Conservation (phyloP, 1,140 invertebrate species). For the Plutomurus gul region DNA sequence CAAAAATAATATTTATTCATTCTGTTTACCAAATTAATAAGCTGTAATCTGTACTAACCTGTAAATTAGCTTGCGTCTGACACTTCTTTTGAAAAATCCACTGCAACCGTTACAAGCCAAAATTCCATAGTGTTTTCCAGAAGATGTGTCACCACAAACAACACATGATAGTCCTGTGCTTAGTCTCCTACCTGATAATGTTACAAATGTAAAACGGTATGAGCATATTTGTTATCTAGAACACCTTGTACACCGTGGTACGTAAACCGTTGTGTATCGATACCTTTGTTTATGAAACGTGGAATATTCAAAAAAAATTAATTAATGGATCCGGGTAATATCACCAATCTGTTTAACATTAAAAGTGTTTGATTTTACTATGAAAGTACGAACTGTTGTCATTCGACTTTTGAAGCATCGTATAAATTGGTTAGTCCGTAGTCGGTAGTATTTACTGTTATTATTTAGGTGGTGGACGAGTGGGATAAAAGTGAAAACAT, state of each 20-base stretch:
- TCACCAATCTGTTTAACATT: too few relatives aligned
- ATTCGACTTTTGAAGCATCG: too few relatives aligned
- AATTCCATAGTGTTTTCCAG: slow-evolving; percentile 97
- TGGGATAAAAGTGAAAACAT: neutral
- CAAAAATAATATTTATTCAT: neutral
- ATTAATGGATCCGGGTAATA: too few relatives aligned
- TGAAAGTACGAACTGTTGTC: too few relatives aligned
- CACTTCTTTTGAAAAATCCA: slow-evolving; percentile 97
- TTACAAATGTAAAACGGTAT: too few relatives aligned
- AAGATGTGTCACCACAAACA: slow-evolving; percentile 95
- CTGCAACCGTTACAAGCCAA: slow-evolving; percentile 99
- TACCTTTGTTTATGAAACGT: too few relatives aligned
- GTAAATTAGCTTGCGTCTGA: slow-evolving; percentile 95
- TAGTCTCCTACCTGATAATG: slow-evolving; percentile 45
- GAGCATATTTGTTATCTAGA: too few relatives aligned
- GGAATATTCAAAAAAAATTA: too few relatives aligned
- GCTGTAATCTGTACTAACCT: slow-evolving; percentile 66
- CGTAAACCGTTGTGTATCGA: too few relatives aligned
- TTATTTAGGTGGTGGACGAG: neutral
- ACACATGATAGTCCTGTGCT: slow-evolving; percentile 79
- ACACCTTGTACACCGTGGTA: too few relatives aligned
- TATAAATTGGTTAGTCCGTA: too few relatives aligned
- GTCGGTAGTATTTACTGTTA: neutral
- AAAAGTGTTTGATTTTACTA: too few relatives aligned
- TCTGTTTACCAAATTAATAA: neutral